phyloP scores from a whole-genome alignment of 1,140 invertebrate species.

The Drosophila asahinai region DNA sequence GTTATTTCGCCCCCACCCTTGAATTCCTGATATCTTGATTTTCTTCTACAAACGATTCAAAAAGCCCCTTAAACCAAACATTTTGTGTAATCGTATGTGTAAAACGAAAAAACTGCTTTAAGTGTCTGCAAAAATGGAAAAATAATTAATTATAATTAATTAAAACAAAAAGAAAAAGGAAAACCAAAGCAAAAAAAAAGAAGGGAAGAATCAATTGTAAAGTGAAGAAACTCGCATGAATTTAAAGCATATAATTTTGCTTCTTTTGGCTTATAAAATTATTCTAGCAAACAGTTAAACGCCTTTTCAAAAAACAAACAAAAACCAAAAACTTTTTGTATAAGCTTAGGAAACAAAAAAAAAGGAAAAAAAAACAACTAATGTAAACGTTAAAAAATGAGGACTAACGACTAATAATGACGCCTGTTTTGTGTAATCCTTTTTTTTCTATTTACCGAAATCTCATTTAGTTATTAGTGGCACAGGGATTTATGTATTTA shows the following conservation, averaged over 20 bases:
- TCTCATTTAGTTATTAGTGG: conserved; percentile 33
- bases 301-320: conserved; percentile 49
- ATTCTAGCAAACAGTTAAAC: conserved; percentile 41
- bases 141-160: conserved; percentile 30
- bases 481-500: conserved; percentile 22
- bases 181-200: neutral
- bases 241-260: conserved; percentile 71
- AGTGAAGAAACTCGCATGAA: conserved; percentile 55
- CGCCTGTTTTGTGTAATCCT: conserved; percentile 38
- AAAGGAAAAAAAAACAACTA: neutral
- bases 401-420: conserved; percentile 16
- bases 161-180: conserved; percentile 19
- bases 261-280: conserved; percentile 64
- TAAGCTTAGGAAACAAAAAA: conserved; percentile 17
- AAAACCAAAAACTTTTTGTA: conserved; percentile 31
- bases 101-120: conserved; percentile 71
- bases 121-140: conserved; percentile 54
- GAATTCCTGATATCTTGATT: conserved; percentile 14
- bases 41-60: conserved; percentile 18
- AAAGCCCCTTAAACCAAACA: conserved; percentile 12
- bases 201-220: conserved; percentile 26
- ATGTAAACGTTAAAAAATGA: conserved; percentile 24
- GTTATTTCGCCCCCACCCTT: conserved; percentile 2
- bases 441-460: conserved; percentile 12
- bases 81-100: conserved; percentile 46